Base-by-base conservation (phyloP, 2,888 invertebrate species). In the Panopea generosa region DNA sequence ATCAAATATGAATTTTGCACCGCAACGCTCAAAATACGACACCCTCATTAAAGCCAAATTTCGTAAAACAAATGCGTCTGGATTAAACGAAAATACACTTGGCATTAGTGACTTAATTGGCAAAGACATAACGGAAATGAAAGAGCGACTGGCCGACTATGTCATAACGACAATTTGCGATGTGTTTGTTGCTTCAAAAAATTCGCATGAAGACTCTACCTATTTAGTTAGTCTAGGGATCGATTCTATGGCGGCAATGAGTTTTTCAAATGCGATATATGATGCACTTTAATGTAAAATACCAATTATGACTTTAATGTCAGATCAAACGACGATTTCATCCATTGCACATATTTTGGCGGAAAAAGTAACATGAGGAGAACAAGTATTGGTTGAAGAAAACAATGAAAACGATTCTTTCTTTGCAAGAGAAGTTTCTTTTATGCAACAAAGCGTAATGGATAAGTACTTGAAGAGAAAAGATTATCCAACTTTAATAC, bases 181-280 rank as follows among this genome's bases (percentile, higher is more conserved):
- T 4, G 45, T 60, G 9, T 9, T 60, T 18, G 60, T 45, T 26
- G 29, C 9, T 2, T 27, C 45, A 0, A 29, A 24, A 2, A 29
- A 47, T 1, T 1, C 1, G 1, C 9, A 27, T 18, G 47, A 14
- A 6, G 29, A 47, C 14, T n/a, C 26, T 26, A 26, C 29, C 11
- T 16, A 24, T n/a, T 29, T 60, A 2, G 29, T 18, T n/a, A 27
- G 26, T 9, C 16, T 45, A 7, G 60, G 60, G 4, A 45, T 60
- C 14, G 60, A 60, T 26, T 60, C 60, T 9, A 60, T 60, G 60
- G 45, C 60, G 6, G 45, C 60, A 4, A 47, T 60, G 29, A 60
- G 16, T 27, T 26, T 60, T 27, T 11, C 60, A 11, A 60, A 60
- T 18, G 47, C 29, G 7, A 60, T 60, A 27, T 2, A 24, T n/a